These are phyloP conservation scores for Xylota segnis DNA, from an alignment of 2,888 invertebrate species.

Conservation along the genomic window DNA sequence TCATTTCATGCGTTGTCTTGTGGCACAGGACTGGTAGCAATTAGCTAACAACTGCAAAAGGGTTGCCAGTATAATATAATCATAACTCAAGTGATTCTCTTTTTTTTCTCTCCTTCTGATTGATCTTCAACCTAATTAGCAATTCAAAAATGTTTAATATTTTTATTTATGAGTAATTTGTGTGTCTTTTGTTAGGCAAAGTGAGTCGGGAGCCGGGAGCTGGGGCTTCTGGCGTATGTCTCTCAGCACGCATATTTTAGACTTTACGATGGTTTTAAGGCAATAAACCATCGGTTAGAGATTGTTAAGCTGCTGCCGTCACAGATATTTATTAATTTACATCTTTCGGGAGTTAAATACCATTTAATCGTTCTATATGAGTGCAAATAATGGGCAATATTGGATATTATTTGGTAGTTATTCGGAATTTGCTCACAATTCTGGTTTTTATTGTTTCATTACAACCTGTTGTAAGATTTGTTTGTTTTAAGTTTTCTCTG, in stretches of 20 bases:
- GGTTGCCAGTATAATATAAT: conserved; percentile 35
- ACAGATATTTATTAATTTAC: conserved; percentile 11
- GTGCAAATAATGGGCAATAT: conserved; percentile 2
- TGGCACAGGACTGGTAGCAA: background rate
- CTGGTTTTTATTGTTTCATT: background rate
- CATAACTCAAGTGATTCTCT: conserved; percentile 41
- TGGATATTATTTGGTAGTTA: background rate
- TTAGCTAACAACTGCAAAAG: conserved; percentile 5
- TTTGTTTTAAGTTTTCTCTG: background rate
- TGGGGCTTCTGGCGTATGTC: conserved; percentile 18
- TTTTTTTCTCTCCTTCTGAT: conserved; percentile 16
- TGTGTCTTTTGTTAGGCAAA: conserved; percentile 25
- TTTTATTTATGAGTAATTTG: conserved; percentile 17
- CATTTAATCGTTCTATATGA: conserved; percentile 25
- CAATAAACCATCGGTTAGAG: conserved; percentile 4
- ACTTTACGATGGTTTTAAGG: background rate
- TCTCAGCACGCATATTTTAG: conserved; percentile 21
- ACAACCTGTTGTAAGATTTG: background rate
- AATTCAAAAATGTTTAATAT: conserved; percentile 41
- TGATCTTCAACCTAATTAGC: conserved; percentile 29
- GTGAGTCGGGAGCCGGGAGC: too few species aligned
- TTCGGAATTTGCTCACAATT: background rate
- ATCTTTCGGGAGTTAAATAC: conserved; percentile 12
- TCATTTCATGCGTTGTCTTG: background rate
- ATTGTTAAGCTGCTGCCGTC: conserved; percentile 9